A percentile compares a stretch with the other conserved stretches of the same genome.
phyloP scores from a whole-genome alignment of 2,113 vertebrate species.

The Solea solea region DNA sequence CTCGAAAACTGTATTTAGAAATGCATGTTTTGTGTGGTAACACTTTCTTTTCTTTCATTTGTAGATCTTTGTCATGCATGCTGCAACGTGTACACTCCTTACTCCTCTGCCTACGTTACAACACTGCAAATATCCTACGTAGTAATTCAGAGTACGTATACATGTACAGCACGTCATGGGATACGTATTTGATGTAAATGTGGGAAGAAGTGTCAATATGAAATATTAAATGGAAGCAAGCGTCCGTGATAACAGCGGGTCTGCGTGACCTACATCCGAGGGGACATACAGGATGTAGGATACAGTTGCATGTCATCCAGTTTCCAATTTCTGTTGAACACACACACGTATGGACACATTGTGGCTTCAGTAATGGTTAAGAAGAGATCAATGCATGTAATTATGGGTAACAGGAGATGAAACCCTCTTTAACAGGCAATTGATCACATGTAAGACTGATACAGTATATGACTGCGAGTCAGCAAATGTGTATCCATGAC shows the following conservation, averaged over 20 bases:
- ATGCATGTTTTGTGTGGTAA: constrained; percentile 23
- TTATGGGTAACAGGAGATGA: constrained; percentile 72
- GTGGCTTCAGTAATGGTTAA: constrained; percentile 54
- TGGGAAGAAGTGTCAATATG: constrained; percentile 16
- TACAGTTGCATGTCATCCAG: constrained; percentile 33
- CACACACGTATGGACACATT: constrained; percentile 27
- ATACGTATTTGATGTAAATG: constrained; percentile 8
- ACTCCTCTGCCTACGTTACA: constrained; percentile 29
- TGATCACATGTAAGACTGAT: constrained; percentile 61
- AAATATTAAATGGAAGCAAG: constrained; percentile 32
- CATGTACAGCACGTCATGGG: not conserved
- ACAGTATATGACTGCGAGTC: constrained; percentile 38
- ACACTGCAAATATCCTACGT: constrained; percentile 64
- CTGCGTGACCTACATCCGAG: constrained; percentile 42
- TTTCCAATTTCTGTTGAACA: constrained; percentile 17
- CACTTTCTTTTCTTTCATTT: constrained; percentile 32
- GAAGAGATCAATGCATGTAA: constrained; percentile 66
- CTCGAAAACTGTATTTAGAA: constrained; percentile 17
- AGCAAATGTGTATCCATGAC: constrained; percentile 14
- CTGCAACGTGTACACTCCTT: constrained; percentile 15
- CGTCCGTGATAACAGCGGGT: constrained; percentile 20
- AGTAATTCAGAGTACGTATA: not conserved
- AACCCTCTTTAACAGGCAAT: constrained; percentile 59
- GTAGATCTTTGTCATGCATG: constrained; percentile 59
- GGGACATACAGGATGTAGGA: constrained; percentile 18